Conservation (phyloP, 1,140 invertebrate genomes). For the Drosophila fuyamai region DNA sequence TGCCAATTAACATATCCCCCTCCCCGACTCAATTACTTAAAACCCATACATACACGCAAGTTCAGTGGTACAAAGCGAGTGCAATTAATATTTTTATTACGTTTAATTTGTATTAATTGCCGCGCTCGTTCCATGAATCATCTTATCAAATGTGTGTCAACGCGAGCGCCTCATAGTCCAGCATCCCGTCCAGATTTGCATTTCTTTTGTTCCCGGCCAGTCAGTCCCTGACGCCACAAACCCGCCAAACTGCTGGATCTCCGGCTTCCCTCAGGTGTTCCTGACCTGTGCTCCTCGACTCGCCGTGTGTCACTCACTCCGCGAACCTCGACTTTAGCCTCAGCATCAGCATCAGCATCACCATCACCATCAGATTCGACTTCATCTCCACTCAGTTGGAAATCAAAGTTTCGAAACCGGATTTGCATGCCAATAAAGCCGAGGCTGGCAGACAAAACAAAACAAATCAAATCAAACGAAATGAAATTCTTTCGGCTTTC, state of each 20-base stretch:
- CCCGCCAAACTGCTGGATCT: conserved; percentile 36
- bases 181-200: conserved; percentile 50
- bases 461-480: conserved; percentile 28
- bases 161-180: conserved; percentile 51
- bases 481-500: conserved; percentile 61
- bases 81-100: conserved; percentile 74
- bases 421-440: conserved; percentile 47
- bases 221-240: conserved; percentile 53
- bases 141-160: conserved; percentile 70
- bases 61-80: conserved; percentile 72
- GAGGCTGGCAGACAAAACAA: conserved; percentile 24
- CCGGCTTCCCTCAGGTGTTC: conserved; percentile 32
- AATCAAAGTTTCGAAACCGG: conserved; percentile 63
- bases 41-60: conserved; percentile 37
- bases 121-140: conserved; percentile 50
- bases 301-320: conserved; percentile 73
- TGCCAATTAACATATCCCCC: conserved; percentile 40
- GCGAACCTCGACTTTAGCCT: conserved; percentile 31
- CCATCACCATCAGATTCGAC: conserved; percentile 13
- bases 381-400: conserved; percentile 55
- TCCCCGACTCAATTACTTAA: conserved; percentile 26
- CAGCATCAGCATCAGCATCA: conserved; percentile 15
- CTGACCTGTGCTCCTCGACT: conserved; percentile 40
- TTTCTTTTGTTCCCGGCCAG: conserved; percentile 54
- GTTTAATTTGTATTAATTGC: conserved; percentile 70